phyloP scores from a whole-genome alignment of 2,113 vertebrate genomes.

The Pelodiscus sinensis region DNA sequence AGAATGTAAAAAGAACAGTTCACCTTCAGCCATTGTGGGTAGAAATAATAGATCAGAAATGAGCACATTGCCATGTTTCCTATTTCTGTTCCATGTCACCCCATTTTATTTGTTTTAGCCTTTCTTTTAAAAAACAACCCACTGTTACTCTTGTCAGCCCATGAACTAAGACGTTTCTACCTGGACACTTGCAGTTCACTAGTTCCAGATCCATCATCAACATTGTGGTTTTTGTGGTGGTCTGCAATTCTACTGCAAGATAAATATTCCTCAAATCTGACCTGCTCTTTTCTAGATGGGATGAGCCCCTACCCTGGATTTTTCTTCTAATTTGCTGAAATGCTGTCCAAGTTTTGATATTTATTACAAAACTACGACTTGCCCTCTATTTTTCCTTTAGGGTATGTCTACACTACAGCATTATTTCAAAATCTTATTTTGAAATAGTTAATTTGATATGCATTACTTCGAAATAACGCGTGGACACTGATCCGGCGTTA shows the following conservation, averaged over 20 bases:
- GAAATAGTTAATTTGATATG: too few species aligned
- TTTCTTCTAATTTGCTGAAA: background rate
- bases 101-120: background rate
- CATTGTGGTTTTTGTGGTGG: background rate
- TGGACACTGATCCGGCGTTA: too few species aligned
- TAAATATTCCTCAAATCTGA: background rate
- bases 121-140: background rate
- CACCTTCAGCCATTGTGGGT: fast-evolving
- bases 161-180: background rate
- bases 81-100: background rate
- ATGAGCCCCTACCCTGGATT: background rate
- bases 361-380: background rate
- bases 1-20: background rate
- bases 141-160: background rate
- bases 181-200: background rate
- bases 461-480: too few species aligned
- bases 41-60: background rate
- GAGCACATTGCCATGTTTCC: background rate
- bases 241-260: background rate
- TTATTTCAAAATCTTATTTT: too few species aligned
- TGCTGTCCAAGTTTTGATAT: background rate
- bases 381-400: background rate
- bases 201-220: background rate
- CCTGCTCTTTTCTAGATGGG: background rate
- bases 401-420: too few species aligned